Evolutionary conservation across 23 tunicate species (phyloP).

Genomic region (Botrylloides violaceus): DNA sequence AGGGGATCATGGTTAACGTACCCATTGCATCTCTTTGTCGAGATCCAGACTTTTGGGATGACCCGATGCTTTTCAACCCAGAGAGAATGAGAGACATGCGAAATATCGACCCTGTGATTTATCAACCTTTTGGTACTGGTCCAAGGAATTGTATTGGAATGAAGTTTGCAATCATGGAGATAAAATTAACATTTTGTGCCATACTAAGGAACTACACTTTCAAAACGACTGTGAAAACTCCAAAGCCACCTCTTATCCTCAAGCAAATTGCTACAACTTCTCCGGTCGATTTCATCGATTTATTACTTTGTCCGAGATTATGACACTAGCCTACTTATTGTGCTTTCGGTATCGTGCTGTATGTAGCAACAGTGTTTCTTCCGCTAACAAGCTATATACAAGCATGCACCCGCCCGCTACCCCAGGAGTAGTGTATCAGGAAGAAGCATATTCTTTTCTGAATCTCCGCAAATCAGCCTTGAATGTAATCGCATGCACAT

Average conservation of each 20-base stretch:
- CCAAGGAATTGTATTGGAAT: conserved; percentile 68
- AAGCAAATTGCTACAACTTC: not conserved
- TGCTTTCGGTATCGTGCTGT: no score
- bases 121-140: conserved; percentile 69
- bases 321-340: no score
- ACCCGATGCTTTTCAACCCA: conserved; percentile 49
- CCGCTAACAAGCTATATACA: no score
- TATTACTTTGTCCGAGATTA: no score
- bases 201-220: conserved; percentile 26
- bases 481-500: no score
- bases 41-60: conserved; percentile 74
- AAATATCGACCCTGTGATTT: conserved; percentile 48
- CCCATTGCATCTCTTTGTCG: conserved; percentile 44
- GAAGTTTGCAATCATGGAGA: conserved; percentile 61
- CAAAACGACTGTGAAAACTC: conserved; percentile 34
- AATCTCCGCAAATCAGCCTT: no score
- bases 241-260: conserved; percentile 8
- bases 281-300: not conserved
- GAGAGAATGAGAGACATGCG: conserved; percentile 73
- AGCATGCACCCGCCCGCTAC: no score
- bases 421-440: no score
- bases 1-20: conserved; percentile 30
- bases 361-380: no score
- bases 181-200: conserved; percentile 46
- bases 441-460: no score